phyloP scores from a whole-genome alignment of 2,888 invertebrate genomes.

The Dryadula phaetusa region DNA sequence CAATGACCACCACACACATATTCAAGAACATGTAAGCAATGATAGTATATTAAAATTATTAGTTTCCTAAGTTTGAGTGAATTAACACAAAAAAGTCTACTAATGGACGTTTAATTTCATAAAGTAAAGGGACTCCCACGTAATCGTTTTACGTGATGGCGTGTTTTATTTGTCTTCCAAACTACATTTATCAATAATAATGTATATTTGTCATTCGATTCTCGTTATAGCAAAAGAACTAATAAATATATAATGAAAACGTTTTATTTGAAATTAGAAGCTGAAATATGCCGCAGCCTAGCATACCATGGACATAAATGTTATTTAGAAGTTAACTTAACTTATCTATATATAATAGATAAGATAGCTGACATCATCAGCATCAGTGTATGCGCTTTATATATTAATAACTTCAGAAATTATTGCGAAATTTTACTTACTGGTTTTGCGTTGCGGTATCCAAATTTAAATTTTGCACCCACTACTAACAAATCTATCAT shows the following conservation, averaged over 20 bases:
- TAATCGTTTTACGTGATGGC: conserved; percentile 7
- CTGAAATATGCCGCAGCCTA: not conserved
- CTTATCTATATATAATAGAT: too few relatives aligned
- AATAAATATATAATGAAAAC: not conserved
- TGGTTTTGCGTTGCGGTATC: too few relatives aligned
- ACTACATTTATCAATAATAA: not conserved
- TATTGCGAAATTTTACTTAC: too few relatives aligned
- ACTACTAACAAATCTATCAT: too few relatives aligned
- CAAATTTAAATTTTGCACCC: too few relatives aligned
- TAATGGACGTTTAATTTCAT: conserved; percentile 14
- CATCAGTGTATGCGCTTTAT: too few relatives aligned
- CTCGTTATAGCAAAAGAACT: not conserved
- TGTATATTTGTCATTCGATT: not conserved
- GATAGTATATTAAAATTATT: not conserved
- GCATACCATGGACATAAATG: too few relatives aligned
- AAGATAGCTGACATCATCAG: too few relatives aligned
- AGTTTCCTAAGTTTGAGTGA: not conserved
- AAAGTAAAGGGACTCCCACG: conserved; percentile 3
- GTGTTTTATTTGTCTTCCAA: not conserved
- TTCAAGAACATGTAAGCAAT: too few relatives aligned
- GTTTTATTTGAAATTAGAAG: not conserved
- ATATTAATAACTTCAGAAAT: too few relatives aligned
- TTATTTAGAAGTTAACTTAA: too few relatives aligned
- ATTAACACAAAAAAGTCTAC: not conserved
- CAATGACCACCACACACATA: too few relatives aligned